Evolutionary conservation across 2,888 invertebrate species (phyloP), one percentile per base, ranked within the genome.

Genomic region (Sarcophaga subvicina): DNA sequence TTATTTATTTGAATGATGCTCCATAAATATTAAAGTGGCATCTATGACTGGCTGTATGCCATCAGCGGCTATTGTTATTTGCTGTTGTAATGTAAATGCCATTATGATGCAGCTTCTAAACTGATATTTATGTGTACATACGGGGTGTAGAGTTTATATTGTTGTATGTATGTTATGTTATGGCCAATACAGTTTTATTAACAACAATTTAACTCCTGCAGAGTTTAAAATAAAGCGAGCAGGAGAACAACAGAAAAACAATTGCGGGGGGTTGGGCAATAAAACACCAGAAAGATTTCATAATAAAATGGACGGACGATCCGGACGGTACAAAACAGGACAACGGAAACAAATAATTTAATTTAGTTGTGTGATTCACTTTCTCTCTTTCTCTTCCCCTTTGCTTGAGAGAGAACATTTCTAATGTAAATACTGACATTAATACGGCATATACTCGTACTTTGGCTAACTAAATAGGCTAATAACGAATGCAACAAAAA

Each of bases 111-210:
- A 49, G 62, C 62, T 70, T 49, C 22, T 47, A 37, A 67, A n/a
- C n/a, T 17, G 17, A 14, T 54, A 54, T 17, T 4, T 14, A 54
- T 2, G 14, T 69, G 22, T 69, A 14, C 3, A 14, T 27, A 4
- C 47, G 12, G 60, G 2, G 0, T 49, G 4, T 49, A 14, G 2
- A 8, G 49, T 49, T 49, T 11, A 11, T 49, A 4, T 49, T 49
- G 49, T 49, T 49, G 49, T 49, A 14, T 54, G 1, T 20, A 14
- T 54, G 37, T 54, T 54, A 5, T 54, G 17, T 14, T 54, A 54
- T 17, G 17, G 14, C 54, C 54, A 54, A 77, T 72, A 78, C 45
- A 72, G 64, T 78, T 78, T 79, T 62, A 73, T 83, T 71, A 72
- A 63, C 10, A 49, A 47, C 49, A 69, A 78, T 62, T 25, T 47